These are phyloP conservation scores for Beaufortia kweichowensis DNA, from an alignment of 2,113 vertebrate genomes.

Conservation along the genomic window DNA sequence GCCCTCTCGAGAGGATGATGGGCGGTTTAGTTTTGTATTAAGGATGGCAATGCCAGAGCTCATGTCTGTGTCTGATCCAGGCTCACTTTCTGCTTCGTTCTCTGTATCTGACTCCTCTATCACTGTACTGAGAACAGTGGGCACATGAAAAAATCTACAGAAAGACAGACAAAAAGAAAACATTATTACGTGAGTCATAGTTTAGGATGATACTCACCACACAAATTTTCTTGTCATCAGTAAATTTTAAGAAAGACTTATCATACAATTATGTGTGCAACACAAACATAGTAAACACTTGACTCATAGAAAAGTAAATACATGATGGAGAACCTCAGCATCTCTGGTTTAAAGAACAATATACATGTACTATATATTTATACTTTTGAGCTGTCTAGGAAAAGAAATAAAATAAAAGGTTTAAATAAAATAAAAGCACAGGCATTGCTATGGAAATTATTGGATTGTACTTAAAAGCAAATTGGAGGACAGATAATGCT, in stretches of 20 bases:
- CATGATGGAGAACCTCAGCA: too few species aligned
- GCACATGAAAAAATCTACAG: conserved; percentile 52
- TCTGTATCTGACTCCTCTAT: conserved; percentile 38
- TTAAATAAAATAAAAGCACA: too few species aligned
- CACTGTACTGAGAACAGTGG: neutral
- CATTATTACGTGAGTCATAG: neutral
- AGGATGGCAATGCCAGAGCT: conserved; percentile 47
- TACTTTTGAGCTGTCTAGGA: too few species aligned
- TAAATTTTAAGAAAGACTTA: neutral
- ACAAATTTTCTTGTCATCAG: neutral
- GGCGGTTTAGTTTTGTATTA: conserved; percentile 59
- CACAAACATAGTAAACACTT: neutral
- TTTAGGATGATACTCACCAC: neutral
- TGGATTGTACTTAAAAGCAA: neutral
- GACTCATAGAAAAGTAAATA: neutral
- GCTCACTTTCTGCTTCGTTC: conserved; percentile 8
- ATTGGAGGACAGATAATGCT: neutral
- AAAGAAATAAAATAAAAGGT: too few species aligned
- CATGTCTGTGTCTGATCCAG: conserved; percentile 57
- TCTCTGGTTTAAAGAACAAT: neutral
- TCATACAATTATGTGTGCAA: too few species aligned
- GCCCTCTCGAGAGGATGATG: neutral
- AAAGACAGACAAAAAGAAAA: neutral
- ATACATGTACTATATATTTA: too few species aligned
- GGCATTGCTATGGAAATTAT: too few species aligned